Conservation (phyloP, 2,113 vertebrate species). For the Phocoena sinus region DNA sequence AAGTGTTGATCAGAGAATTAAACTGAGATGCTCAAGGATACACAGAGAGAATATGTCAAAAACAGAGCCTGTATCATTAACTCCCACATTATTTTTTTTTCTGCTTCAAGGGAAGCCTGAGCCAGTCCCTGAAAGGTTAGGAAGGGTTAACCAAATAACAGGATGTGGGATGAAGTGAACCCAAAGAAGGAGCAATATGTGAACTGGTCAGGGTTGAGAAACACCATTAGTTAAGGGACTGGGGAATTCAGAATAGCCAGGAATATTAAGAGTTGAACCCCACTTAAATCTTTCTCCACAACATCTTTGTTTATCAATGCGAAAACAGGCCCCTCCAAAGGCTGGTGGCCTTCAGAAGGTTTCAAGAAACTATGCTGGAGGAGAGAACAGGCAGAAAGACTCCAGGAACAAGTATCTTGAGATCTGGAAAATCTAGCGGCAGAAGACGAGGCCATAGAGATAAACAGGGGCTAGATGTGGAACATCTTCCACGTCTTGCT, state of each 20-base stretch:
- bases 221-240: not conserved
- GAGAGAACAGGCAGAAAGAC: not conserved
- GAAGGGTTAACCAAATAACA: not conserved
- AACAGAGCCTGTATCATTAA: not conserved
- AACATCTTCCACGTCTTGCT: fast-evolving
- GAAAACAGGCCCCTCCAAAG: not conserved
- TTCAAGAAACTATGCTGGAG: not conserved
- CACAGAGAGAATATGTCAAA: not conserved
- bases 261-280: not conserved
- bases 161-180: not conserved
- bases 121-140: not conserved
- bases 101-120: not conserved
- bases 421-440: not conserved
- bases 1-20: not conserved
- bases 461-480: fast-evolving
- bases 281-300: not conserved
- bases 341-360: not conserved
- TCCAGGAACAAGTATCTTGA: not conserved
- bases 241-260: not conserved
- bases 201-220: not conserved
- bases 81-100: not conserved
- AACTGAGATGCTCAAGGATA: not conserved
- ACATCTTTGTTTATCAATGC: not conserved
- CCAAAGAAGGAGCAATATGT: not conserved
- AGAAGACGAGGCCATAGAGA: not conserved